Conservation (phyloP, 2,888 invertebrate species). For the Diogma glabrata region DNA sequence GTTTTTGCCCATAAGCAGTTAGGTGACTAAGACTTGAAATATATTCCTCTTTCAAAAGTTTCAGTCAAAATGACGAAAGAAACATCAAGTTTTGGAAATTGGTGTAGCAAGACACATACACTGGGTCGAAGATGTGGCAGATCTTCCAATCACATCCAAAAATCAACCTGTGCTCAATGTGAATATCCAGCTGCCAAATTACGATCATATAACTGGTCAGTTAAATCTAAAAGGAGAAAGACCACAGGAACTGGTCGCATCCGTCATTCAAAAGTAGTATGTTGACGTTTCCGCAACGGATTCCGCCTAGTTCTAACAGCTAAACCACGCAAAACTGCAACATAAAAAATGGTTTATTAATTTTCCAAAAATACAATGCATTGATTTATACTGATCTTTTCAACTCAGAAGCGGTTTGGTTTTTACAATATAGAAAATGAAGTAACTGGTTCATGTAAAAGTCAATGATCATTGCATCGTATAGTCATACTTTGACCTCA, state of each 20-base stretch:
- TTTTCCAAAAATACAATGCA: no score
- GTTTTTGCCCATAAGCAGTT: no score
- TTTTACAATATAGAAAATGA: no score
- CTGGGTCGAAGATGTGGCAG: constrained; percentile 96
- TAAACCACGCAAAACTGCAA: constrained; percentile 32
- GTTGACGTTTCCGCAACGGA: constrained; percentile 78
- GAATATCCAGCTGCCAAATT: constrained; percentile 93
- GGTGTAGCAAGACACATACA: constrained; percentile 99
- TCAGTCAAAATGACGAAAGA: constrained; percentile 77
- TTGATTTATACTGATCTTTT: no score
- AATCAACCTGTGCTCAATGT: constrained; percentile 93
- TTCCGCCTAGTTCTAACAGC: constrained; percentile 71
- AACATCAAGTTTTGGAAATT: constrained; percentile 99
- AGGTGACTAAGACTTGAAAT: no score
- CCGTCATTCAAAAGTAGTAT: constrained; percentile 88
- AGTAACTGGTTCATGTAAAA: no score
- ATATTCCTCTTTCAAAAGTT: constrained; percentile 32
- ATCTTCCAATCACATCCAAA: constrained; percentile 97
- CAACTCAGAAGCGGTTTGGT: no score
- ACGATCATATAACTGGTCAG: constrained; percentile 97
- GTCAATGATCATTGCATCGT: no score
- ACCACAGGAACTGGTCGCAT: constrained; percentile 99
- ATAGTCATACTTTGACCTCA: no score
- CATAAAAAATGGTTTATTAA: no score
- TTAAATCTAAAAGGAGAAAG: constrained; percentile 98